Evolutionary conservation across 1,140 invertebrate genomes (phyloP), one percentile per base, ranked within the genome.

Genomic region (Eupeodes corollae): DNA sequence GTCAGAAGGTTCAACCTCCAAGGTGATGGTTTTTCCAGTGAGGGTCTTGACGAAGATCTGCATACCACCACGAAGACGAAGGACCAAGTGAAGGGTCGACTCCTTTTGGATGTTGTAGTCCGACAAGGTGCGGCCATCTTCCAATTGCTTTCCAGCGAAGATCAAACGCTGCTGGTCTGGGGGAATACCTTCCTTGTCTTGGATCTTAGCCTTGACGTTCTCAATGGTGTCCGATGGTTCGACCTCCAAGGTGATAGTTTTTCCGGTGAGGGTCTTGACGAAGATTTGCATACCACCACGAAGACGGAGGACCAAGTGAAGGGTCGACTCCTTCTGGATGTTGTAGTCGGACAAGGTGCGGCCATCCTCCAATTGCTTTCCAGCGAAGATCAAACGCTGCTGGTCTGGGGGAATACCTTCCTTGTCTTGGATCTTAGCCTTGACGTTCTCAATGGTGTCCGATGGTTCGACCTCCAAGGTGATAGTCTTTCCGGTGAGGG

Each of bases 201-300:
- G 80, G 48, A 85, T 85, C 52, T 84, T 84, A 1, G 82, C 78
- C 46, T 84, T 84, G 0, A 84, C 80, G 65, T 84, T 83, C 55
- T 84, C 82, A 60, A 84, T 84, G 0, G 82, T 82, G 51, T 86
- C 83, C 33, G 75, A 79, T 3, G 80, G 72, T 54, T 85, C 79
- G 2, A 84, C 82, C 54, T 84, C 82, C 15, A 88, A 56, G 42
- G 89, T 91, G 71, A 93, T 92, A 69, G 88, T 93, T 71, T 93
- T 94, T 37, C 89, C 90, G 52, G 88, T 91, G 37, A 92, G 74
- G 53, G 88, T 92, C 70, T 92, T 92, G 8, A 93, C 89, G 70
- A 92, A 92, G 58, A 92, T 91, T 75, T 93, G 89, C 89, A 92
- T 88, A 42, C 59, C 56, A 79, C 86, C 76, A 75, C 86, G 74